Conservation (phyloP, 2,113 vertebrate genomes). For the Perca flavescens region DNA sequence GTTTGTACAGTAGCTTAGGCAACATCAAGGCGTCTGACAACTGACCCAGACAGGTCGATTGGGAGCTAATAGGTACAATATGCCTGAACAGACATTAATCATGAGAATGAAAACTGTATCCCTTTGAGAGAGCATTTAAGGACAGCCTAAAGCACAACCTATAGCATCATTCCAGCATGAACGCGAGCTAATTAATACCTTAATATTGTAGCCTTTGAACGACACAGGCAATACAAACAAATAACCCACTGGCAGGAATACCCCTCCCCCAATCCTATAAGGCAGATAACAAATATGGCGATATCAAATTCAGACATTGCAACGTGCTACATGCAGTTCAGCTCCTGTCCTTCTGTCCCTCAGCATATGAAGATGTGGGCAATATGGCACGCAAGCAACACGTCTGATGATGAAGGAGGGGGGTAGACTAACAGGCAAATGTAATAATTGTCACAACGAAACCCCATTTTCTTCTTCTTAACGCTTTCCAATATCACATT, state of each 20-base stretch:
- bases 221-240: slow-evolving; percentile 56
- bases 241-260: slow-evolving; percentile 38
- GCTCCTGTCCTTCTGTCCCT: slow-evolving; percentile 62
- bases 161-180: slow-evolving; percentile 29
- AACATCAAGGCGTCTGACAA: slow-evolving; percentile 46
- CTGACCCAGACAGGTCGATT: slow-evolving; percentile 51
- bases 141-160: slow-evolving; percentile 60
- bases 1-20: slow-evolving; percentile 32
- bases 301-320: slow-evolving; percentile 59
- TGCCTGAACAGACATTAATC: slow-evolving; percentile 47
- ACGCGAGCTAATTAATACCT: slow-evolving; percentile 46
- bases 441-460: slow-evolving; percentile 65
- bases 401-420: slow-evolving; percentile 56
- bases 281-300: slow-evolving; percentile 65
- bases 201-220: slow-evolving; percentile 48
- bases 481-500: slow-evolving; percentile 48
- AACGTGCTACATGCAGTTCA: slow-evolving; percentile 51
- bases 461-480: slow-evolving; percentile 44
- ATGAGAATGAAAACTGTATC: slow-evolving; percentile 40
- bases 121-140: slow-evolving; percentile 61
- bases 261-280: slow-evolving; percentile 47
- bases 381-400: slow-evolving; percentile 71
- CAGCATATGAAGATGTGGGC: slow-evolving; percentile 68
- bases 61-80: slow-evolving; percentile 49
- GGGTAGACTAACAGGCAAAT: slow-evolving; percentile 53